Conservation (phyloP, 35 echinoderm and acorn worm genomes). For the Amphiura filiformis region DNA sequence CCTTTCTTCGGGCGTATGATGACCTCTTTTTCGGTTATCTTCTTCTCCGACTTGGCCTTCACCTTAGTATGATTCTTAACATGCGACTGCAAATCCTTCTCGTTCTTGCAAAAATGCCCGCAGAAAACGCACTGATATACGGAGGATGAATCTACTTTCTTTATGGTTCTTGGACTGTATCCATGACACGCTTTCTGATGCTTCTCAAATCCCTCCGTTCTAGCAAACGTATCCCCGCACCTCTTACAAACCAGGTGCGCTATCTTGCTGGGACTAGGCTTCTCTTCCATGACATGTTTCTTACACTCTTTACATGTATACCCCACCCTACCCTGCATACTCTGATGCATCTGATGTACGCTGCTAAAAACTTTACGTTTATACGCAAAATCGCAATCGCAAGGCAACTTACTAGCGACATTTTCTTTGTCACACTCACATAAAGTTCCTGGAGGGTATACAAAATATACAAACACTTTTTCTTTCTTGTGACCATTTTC, state of each 20-base stretch:
- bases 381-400: not conserved
- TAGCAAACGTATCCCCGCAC: not conserved
- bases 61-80: not conserved
- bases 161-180: not conserved
- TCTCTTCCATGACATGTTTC: not conserved
- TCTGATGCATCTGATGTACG: not conserved
- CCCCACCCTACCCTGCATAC: not conserved
- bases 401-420: not conserved
- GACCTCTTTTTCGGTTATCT: too few species aligned
- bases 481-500: not conserved
- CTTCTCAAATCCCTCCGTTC: not conserved
- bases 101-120: not conserved
- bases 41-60: not conserved
- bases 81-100: not conserved
- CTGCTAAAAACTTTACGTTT: not conserved
- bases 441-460: not conserved
- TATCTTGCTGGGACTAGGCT: not conserved
- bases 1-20: too few species aligned
- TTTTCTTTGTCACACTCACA: constrained; percentile 3
- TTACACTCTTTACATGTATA: not conserved
- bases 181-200: not conserved
- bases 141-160: not conserved
- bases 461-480: not conserved
- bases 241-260: not conserved
- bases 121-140: not conserved